phyloP scores from a whole-genome alignment of 2,113 vertebrate species.

The Sus scrofa region DNA sequence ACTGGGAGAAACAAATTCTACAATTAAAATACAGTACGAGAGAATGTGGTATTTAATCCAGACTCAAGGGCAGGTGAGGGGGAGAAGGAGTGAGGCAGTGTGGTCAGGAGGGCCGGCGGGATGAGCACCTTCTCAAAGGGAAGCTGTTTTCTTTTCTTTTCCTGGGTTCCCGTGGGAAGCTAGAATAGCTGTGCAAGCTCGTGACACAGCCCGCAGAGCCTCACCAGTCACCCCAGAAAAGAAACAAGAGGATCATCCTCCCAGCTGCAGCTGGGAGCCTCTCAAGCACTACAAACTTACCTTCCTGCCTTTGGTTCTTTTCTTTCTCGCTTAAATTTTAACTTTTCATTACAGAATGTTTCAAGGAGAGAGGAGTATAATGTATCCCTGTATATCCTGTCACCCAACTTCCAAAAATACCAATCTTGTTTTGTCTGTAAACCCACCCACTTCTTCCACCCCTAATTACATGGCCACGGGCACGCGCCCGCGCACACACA shows the following conservation, averaged over 20 bases:
- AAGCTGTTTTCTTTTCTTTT: slow-evolving; percentile 21
- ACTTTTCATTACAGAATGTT: slow-evolving; percentile 7
- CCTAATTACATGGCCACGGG: not conserved
- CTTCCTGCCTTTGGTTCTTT: not conserved
- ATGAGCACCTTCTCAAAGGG: slow-evolving; percentile 2
- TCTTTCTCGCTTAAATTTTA: not conserved
- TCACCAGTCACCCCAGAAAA: not conserved
- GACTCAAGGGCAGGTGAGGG: not conserved
- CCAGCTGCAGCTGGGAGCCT: not conserved
- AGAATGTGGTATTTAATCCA: not conserved
- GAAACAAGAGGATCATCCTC: not conserved
- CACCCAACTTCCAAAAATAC: not conserved
- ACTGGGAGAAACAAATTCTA: not conserved
- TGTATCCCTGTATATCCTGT: not conserved
- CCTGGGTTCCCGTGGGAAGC: slow-evolving; percentile 16
- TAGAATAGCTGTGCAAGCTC: slow-evolving; percentile 20
- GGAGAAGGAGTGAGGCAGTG: not conserved
- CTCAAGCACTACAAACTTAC: not conserved
- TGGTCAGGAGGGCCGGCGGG: not conserved
- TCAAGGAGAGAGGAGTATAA: not conserved
- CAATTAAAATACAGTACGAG: not conserved
- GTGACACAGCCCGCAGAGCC: not conserved
- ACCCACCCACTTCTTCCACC: not conserved
- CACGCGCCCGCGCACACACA: no score
- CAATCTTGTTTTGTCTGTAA: not conserved